phyloP scores from a whole-genome alignment of 2,797 vertebrate species.

The Florisuga fusca region DNA sequence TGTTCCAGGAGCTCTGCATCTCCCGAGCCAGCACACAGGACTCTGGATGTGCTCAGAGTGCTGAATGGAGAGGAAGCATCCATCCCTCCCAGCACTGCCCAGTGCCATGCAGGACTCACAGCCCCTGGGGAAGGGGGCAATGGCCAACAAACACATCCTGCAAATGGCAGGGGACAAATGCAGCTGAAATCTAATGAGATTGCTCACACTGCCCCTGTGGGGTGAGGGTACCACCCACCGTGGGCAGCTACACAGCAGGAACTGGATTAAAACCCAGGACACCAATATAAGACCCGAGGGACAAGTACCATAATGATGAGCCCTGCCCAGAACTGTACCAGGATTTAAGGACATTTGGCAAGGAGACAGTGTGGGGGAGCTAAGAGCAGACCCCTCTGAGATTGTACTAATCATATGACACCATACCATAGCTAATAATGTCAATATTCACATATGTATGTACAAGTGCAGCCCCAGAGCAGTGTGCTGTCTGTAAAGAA shows the following conservation, averaged over 20 bases:
- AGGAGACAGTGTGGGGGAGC: neutral
- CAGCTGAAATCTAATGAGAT: neutral
- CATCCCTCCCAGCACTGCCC: neutral
- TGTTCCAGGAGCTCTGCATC: neutral
- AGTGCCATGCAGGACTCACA: neutral
- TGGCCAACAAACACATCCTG: neutral
- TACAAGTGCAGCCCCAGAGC: neutral
- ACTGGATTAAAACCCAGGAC: neutral
- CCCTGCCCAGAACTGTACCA: neutral
- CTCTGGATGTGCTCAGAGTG: neutral
- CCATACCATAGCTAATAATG: neutral
- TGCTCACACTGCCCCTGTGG: neutral
- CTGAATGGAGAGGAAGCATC: neutral
- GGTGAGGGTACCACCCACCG: neutral
- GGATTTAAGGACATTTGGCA: constrained; percentile 12
- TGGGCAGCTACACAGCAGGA: neutral
- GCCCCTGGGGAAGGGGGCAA: no score
- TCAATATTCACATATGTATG: neutral
- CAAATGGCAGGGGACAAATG: neutral
- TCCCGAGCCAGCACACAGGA: neutral
- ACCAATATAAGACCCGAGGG: neutral
- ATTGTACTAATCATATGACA: neutral
- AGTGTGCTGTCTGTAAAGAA: neutral
- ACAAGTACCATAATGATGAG: neutral
- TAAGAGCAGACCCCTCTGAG: neutral